Base-by-base conservation (phyloP, 2,797 vertebrate species). In the Synaphobranchus kaupii region DNA sequence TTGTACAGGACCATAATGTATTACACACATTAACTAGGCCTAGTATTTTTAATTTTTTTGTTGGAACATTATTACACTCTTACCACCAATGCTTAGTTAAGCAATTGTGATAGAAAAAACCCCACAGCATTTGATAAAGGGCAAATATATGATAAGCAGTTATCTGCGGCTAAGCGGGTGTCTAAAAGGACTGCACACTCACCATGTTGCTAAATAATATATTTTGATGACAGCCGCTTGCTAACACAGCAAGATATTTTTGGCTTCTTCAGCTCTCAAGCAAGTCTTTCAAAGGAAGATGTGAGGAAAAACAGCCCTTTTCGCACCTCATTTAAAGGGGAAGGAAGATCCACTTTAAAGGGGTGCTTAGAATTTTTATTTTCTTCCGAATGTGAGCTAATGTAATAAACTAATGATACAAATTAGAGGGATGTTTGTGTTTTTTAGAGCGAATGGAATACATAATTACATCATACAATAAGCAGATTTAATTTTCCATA, bases 161-260 rank as follows among this genome's bases (percentile, higher is more conserved):
- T 60, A 25, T 52, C 84, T 39, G 52, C 76, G 66, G 28, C 47
- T 54, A 68, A 87, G 20, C 2, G 7, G 60, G 25, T 39, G 44
- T 76, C 50, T 48, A 34, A 34, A 47, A 47, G 54, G 22, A 66
- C 20, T 84, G 58, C 52, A 84, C 25, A 84, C 34, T 76, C 68
- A 1, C 81, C 52, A 31, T 84, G 52, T 47, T 44, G 66, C 34
- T 58, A 84, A 84, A 87, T 87, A 84, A 87, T 84, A 25, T 9
- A 84, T 76, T 52, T 9, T 22, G 22, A 78, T 50, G 71, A 50
- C 63, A 71, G 48, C 12, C 22, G n/a, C 25, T 25, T 84, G 83
- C 52, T 78, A 84, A 83, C 52, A 60, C 39, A 31, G 66, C n/a
- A 56, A 76, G 86, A 78, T 84, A 17, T 84, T 84, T 84, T 68